Evolutionary conservation across 2,888 invertebrate species (phyloP).

Genomic region (Nomada hirtipes): DNA sequence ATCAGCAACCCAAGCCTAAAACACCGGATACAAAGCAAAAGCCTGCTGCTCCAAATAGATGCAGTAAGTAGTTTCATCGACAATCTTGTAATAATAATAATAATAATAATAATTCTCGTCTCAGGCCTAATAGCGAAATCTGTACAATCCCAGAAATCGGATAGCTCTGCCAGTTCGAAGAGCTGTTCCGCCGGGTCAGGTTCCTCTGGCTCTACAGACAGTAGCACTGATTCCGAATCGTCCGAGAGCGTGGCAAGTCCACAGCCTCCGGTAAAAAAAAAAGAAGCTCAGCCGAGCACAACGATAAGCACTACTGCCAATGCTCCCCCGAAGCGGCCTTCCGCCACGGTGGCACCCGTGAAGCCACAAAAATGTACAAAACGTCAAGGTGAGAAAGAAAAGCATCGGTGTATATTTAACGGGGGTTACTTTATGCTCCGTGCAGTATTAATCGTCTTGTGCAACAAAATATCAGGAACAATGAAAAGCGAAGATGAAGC

Average conservation of each 20-base stretch:
- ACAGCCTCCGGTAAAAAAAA: constrained; percentile 80
- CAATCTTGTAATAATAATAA: neutral
- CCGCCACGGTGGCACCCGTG: constrained; percentile 78
- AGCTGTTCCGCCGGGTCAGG: constrained; percentile 88
- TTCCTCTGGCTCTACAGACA: constrained; percentile 86
- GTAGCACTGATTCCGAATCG: constrained; percentile 90
- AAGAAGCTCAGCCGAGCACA: constrained; percentile 75
- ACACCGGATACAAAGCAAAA: constrained; percentile 82
- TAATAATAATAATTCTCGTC: neutral
- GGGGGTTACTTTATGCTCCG: neutral
- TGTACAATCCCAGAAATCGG: constrained; percentile 85
- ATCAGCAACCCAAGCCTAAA: constrained; percentile 82
- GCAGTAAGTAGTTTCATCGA: constrained; percentile 71
- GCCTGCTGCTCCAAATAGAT: constrained; percentile 85
- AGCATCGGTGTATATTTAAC: neutral
- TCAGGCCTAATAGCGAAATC: constrained; percentile 77
- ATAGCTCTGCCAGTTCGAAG: constrained; percentile 88
- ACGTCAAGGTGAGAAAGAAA: constrained; percentile 74
- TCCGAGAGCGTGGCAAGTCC: constrained; percentile 86
- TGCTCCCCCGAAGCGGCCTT: constrained; percentile 77
- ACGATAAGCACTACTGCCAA: constrained; percentile 61
- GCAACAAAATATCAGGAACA: constrained; percentile 38
- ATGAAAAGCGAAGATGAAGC: constrained; percentile 81
- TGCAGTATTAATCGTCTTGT: too few relatives aligned
- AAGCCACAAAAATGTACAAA: constrained; percentile 81